A percentile compares a stretch with the other conserved stretches of the same genome.
Evolutionary conservation across 2,888 invertebrate genomes (phyloP).

Genomic region (Hylaea fasciaria): DNA sequence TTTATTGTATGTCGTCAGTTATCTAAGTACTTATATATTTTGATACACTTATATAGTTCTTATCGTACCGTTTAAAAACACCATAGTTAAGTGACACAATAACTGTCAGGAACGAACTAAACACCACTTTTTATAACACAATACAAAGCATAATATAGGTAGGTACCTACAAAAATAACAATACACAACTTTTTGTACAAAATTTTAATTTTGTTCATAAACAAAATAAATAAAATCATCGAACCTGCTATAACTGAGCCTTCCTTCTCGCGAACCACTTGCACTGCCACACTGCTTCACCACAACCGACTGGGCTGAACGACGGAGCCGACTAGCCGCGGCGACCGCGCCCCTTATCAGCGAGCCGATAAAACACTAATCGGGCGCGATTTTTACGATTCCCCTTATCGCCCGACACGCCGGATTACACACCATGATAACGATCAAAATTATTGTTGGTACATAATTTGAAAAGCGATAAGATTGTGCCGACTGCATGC

Average conservation of each 20-base stretch:
- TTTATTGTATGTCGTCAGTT: too few species aligned
- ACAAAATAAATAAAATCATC: neutral
- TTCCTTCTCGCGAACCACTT: neutral
- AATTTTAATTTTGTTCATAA: neutral
- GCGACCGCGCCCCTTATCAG: slow-evolving; percentile 52
- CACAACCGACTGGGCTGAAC: neutral
- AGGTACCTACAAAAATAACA: too few species aligned
- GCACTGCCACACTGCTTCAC: neutral
- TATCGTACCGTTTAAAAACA: too few species aligned
- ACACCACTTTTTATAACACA: too few species aligned
- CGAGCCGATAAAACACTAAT: slow-evolving; percentile 60
- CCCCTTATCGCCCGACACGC: slow-evolving; percentile 76
- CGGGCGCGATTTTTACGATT: slow-evolving; percentile 82
- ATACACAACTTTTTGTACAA: too few species aligned
- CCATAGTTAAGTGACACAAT: too few species aligned
- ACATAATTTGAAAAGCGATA: slow-evolving; percentile 53
- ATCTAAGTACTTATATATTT: too few species aligned
- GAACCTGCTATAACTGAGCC: neutral
- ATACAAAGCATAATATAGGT: too few species aligned
- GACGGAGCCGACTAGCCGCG: neutral
- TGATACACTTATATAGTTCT: too few species aligned
- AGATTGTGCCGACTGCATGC: slow-evolving; percentile 19
- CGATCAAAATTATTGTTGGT: slow-evolving; percentile 68
- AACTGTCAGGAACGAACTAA: too few species aligned
- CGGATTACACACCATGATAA: slow-evolving; percentile 79